phyloP scores from a whole-genome alignment of 2,888 invertebrate species.

The Strigamia crassipes region DNA sequence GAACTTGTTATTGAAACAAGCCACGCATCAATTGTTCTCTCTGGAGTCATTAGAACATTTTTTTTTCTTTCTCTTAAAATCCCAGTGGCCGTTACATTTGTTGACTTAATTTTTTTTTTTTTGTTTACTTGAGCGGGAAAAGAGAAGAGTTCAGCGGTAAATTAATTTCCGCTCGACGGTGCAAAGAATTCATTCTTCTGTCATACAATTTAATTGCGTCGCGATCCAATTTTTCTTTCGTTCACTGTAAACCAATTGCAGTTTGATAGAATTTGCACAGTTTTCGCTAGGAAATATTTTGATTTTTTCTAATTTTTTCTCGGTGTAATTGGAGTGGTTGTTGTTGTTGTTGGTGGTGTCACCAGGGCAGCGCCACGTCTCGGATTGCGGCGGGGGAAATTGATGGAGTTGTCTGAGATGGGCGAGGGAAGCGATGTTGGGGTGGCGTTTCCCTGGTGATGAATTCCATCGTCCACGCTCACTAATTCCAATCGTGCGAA shows the following conservation, averaged over 20 bases:
- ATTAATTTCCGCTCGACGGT: neutral
- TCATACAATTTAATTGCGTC: neutral
- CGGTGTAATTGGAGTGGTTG: neutral
- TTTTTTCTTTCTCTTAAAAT: neutral
- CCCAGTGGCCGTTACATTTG: neutral
- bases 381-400: conserved; percentile 5
- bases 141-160: neutral
- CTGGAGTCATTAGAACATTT: neutral
- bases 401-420: conserved; percentile 4
- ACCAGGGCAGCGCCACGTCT: neutral
- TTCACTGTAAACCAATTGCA: too few species aligned
- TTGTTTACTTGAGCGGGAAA: neutral
- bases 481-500: conserved; percentile 21
- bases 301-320: neutral
- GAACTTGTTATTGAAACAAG: neutral
- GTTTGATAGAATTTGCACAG: too few species aligned
- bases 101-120: neutral
- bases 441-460: conserved; percentile 17
- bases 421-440: neutral
- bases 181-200: neutral
- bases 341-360: neutral
- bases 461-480: conserved; percentile 21
- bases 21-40: neutral
- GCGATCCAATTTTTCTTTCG: too few species aligned
- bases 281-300: too few species aligned